Percentiles rank a stretch among this genome's conserved stretches.
phyloP scores from a whole-genome alignment of 2,888 invertebrate species.

The Aphidoletes aphidimyza region DNA sequence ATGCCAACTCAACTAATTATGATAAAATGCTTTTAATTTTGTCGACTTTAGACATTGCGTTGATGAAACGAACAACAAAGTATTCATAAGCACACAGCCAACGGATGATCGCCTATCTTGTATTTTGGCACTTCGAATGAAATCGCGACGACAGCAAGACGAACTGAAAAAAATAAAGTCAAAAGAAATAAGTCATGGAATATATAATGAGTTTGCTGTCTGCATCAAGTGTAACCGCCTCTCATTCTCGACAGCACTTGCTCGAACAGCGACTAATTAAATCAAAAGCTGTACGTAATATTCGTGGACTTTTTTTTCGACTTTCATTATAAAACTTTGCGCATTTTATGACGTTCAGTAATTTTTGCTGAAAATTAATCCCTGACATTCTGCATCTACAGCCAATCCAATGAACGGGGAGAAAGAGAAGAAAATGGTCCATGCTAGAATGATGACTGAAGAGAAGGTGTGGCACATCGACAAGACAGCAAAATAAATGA shows the following conservation, averaged over 20 bases:
- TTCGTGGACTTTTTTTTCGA: background rate
- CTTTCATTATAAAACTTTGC: background rate
- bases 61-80: background rate
- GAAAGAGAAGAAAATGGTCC: background rate
- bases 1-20: slow-evolving; percentile 34
- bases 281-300: background rate
- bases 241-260: background rate
- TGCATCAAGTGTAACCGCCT: background rate
- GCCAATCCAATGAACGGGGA: background rate
- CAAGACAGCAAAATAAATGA: slow-evolving; percentile 29
- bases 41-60: background rate
- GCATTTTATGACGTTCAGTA: background rate
- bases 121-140: background rate
- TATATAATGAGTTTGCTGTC: slow-evolving; percentile 38
- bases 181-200: background rate
- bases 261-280: background rate
- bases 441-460: too few species aligned
- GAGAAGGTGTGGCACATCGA: background rate
- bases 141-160: background rate
- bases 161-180: background rate
- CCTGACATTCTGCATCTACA: background rate
- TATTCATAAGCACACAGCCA: background rate
- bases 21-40: slow-evolving; percentile 17
- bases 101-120: background rate
- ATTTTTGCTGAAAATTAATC: background rate